Evolutionary conservation across 1,140 invertebrate genomes (phyloP).

Genomic region (Eubasilissa regina): DNA sequence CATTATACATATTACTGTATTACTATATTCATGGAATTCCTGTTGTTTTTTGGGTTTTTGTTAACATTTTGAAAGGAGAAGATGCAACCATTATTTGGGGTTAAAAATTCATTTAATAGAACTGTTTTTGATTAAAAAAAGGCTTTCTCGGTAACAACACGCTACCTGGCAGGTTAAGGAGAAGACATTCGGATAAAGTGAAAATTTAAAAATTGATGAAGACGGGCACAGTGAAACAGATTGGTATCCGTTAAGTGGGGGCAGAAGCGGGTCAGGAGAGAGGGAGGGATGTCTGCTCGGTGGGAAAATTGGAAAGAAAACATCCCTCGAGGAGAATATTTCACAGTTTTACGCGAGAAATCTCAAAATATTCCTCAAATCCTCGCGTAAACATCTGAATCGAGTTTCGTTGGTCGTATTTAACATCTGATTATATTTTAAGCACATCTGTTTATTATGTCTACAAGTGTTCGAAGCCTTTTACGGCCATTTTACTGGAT

Average conservation of each 20-base stretch:
- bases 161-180: slow-evolving; percentile 32
- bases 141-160: background rate
- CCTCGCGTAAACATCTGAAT: slow-evolving; percentile 5
- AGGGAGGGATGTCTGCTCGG: slow-evolving; percentile 3
- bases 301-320: slow-evolving; percentile 39
- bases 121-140: background rate
- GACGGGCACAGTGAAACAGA: slow-evolving; percentile 39
- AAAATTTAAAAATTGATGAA: slow-evolving; percentile 51
- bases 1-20: too few relatives aligned
- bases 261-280: slow-evolving; percentile 5
- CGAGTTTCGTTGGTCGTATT: slow-evolving; percentile 30
- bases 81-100: too few relatives aligned
- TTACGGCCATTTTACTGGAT: background rate
- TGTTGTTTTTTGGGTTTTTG: too few relatives aligned
- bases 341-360: slow-evolving; percentile 34
- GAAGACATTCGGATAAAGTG: slow-evolving; percentile 45
- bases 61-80: too few relatives aligned
- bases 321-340: slow-evolving; percentile 30
- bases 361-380: slow-evolving; percentile 30
- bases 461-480: background rate
- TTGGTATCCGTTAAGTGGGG: slow-evolving; percentile 43
- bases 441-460: slow-evolving; percentile 15
- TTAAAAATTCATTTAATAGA: slow-evolving; percentile 11
- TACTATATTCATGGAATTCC: too few relatives aligned
- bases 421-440: slow-evolving; percentile 21